Percentiles rank a stretch among this genome's conserved stretches.
phyloP scores from a whole-genome alignment of 2,113 vertebrate genomes.

The Chionis minor region DNA sequence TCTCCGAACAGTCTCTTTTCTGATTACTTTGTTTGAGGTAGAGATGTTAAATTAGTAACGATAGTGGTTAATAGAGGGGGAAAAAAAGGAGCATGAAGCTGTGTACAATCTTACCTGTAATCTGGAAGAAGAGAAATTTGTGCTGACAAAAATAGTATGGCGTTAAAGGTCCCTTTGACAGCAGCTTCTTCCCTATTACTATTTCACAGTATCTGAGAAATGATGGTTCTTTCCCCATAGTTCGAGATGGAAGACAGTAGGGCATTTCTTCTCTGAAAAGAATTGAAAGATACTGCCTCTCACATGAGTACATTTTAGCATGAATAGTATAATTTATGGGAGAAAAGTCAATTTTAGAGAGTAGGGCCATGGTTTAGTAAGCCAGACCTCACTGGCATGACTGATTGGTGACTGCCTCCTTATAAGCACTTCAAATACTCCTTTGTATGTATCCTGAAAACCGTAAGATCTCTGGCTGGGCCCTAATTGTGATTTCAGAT shows the following conservation, averaged over 20 bases:
- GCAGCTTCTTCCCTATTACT: not conserved
- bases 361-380: not conserved
- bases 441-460: not conserved
- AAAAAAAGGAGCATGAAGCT: not conserved
- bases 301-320: not conserved
- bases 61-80: rapidly evolving
- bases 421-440: not conserved
- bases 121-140: not conserved
- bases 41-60: not conserved
- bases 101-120: not conserved
- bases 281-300: not conserved
- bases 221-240: not conserved
- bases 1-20: not conserved
- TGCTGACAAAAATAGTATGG: not conserved
- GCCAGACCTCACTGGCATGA: not conserved
- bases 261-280: not conserved
- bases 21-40: not conserved
- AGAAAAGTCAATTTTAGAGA: not conserved
- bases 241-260: not conserved
- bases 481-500: not conserved
- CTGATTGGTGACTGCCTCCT: not conserved
- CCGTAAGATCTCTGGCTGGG: not conserved
- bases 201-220: not conserved
- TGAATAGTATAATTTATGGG: not conserved
- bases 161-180: not conserved